Conservation (phyloP, 2,888 invertebrate genomes). For the Mylabris sibirica region DNA sequence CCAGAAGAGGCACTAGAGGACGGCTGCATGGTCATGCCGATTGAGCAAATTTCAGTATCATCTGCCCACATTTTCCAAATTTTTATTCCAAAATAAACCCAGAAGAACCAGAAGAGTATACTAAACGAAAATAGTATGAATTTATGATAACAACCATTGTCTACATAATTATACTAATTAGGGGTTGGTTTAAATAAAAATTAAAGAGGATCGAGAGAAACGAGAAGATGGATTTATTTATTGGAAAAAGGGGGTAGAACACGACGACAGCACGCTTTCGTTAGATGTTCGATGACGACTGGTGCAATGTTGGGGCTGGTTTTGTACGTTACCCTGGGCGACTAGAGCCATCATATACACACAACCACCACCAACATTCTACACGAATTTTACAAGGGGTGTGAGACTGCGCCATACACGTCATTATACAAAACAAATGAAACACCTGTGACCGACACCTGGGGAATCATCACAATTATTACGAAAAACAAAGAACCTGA, state of each 20-base stretch:
- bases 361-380: conserved; percentile 23
- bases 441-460: conserved; percentile 11
- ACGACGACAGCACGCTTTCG: conserved; percentile 20
- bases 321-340: conserved; percentile 52
- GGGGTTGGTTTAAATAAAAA: not conserved
- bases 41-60: conserved; percentile 81
- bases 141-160: not conserved
- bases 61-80: conserved; percentile 70
- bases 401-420: conserved; percentile 35
- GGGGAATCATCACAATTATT: not conserved
- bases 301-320: conserved; percentile 40
- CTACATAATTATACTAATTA: conserved; percentile 18
- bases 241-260: conserved; percentile 23
- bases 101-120: not conserved
- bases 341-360: conserved; percentile 35
- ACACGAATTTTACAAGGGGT: conserved; percentile 23
- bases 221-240: conserved; percentile 6
- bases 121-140: not conserved
- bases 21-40: conserved; percentile 82
- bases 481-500: not conserved
- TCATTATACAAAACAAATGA: not conserved
- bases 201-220: conserved; percentile 13
- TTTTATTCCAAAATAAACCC: not conserved
- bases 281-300: conserved; percentile 36
- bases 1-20: conserved; percentile 80